phyloP scores from a whole-genome alignment of 2,797 vertebrate species.

The Fistularia commersonii region DNA sequence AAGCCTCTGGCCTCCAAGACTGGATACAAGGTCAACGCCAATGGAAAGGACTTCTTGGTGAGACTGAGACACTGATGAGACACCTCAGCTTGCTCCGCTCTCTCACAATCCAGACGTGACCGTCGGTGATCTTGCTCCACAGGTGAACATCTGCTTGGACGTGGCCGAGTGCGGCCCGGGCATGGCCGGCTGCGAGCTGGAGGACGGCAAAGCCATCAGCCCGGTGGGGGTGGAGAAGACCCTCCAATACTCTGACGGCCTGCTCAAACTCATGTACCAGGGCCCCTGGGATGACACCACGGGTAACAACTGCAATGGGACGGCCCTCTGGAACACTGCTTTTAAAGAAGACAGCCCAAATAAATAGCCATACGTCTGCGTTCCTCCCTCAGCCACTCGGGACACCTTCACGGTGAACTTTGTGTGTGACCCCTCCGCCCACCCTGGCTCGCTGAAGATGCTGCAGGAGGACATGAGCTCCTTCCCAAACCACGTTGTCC shows the following conservation, averaged over 20 bases:
- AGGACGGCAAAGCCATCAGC: constrained; percentile 47
- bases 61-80: constrained; percentile 15
- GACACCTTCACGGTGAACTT: constrained; percentile 85
- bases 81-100: too few species aligned
- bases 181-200: constrained; percentile 81
- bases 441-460: constrained; percentile 73
- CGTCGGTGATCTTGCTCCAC: accelerated
- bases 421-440: constrained; percentile 77
- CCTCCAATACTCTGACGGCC: constrained; percentile 84
- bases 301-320: constrained; percentile 43
- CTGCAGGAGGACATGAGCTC: constrained; percentile 80
- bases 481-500: constrained; percentile 35
- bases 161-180: constrained; percentile 69
- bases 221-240: constrained; percentile 76
- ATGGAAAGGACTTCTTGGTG: constrained; percentile 84
- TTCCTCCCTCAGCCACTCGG: constrained; percentile 64
- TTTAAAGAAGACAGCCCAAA: too few species aligned
- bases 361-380: too few species aligned
- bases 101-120: background rate
- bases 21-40: constrained; percentile 70
- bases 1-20: constrained; percentile 69
- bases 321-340: too few species aligned
- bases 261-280: constrained; percentile 83
- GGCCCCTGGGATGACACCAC: constrained; percentile 59
- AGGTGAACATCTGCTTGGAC: constrained; percentile 88